phyloP scores from a whole-genome alignment of 2,888 invertebrate species.

The Amphipoea lucens region DNA sequence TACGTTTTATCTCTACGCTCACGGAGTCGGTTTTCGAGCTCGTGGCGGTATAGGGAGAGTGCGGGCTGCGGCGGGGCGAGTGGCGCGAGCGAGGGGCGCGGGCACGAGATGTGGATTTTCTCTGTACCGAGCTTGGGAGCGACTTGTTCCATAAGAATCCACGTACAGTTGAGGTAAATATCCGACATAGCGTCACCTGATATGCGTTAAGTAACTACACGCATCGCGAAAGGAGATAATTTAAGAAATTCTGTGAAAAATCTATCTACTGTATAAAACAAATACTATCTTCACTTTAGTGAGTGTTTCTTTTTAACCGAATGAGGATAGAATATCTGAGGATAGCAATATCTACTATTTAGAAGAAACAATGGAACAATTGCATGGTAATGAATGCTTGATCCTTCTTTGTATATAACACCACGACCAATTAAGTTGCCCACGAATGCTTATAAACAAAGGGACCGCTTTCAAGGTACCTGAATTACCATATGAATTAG shows the following conservation, averaged over 20 bases:
- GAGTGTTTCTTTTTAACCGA: not conserved
- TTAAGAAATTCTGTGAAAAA: not conserved
- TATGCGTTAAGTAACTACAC: slow-evolving; percentile 57
- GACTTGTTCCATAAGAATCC: slow-evolving; percentile 77
- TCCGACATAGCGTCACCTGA: slow-evolving; percentile 71
- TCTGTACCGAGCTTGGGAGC: slow-evolving; percentile 66
- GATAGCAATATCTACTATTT: not conserved
- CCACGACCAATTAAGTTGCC: not conserved
- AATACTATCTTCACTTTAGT: not conserved
- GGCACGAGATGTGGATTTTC: slow-evolving; percentile 68
- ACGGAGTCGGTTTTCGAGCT: slow-evolving; percentile 83
- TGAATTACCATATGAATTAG: slow-evolving; percentile 34
- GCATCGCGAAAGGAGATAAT: slow-evolving; percentile 7
- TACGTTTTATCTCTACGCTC: slow-evolving; percentile 89
- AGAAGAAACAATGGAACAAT: not conserved
- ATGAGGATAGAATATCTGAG: not conserved
- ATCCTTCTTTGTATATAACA: not conserved
- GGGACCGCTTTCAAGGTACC: not conserved
- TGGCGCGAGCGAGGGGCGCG: slow-evolving; percentile 54
- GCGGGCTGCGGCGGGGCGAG: slow-evolving; percentile 58
- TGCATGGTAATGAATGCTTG: not conserved
- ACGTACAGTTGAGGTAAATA: slow-evolving; percentile 74
- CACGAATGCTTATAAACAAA: slow-evolving; percentile 3
- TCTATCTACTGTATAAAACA: not conserved
- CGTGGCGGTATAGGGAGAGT: slow-evolving; percentile 68